Percentiles rank a stretch among this genome's conserved stretches.
Conservation (phyloP, 2,113 vertebrate genomes). For the Ictidomys tridecemlineatus region DNA sequence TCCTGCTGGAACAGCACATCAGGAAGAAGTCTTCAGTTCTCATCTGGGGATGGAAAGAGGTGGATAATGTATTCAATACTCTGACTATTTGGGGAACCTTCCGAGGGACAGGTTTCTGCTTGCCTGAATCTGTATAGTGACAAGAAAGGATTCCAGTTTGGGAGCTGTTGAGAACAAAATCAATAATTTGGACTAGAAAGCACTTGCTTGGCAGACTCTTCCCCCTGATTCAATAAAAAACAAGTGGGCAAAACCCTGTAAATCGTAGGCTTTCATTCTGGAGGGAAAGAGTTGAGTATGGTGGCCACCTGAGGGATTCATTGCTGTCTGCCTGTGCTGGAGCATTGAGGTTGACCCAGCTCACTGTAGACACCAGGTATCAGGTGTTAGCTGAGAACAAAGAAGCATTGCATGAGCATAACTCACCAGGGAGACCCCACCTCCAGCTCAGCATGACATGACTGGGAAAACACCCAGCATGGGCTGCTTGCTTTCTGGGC, state of each 20-base stretch:
- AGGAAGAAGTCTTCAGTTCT: neutral
- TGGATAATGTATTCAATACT: neutral
- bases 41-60: neutral
- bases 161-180: neutral
- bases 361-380: too few relatives aligned
- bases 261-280: neutral
- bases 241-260: neutral
- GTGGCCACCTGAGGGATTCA: neutral
- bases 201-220: neutral
- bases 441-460: neutral
- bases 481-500: neutral
- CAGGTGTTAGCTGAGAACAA: neutral
- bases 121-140: neutral
- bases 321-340: neutral
- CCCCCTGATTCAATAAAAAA: neutral
- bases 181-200: neutral
- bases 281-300: neutral
- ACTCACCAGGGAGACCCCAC: neutral
- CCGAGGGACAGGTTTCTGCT: neutral
- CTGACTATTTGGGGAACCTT: neutral
- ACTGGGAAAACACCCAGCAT: neutral
- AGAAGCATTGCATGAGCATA: neutral
- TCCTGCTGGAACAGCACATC: neutral
- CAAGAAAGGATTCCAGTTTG: neutral
- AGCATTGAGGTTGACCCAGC: neutral